These are phyloP conservation scores for Myotis yumanensis DNA, from an alignment of 2,113 vertebrate species.

Conservation along the genomic window DNA sequence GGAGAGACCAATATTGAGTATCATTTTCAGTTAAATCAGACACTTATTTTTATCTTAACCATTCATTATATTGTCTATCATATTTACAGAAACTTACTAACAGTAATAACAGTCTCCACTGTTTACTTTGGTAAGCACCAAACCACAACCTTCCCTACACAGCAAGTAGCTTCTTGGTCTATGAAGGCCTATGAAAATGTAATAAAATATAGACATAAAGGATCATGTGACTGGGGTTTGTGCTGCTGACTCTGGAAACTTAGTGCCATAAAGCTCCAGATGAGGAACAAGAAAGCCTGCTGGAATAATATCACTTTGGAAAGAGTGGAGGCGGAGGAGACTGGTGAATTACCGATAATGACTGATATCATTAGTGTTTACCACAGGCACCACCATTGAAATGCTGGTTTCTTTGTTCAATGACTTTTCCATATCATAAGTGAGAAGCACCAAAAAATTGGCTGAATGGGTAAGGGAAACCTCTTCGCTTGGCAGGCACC, in stretches of 20 bases:
- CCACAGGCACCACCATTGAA: not conserved
- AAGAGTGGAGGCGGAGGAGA: not conserved
- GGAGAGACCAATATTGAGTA: not conserved
- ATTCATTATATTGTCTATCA: not conserved
- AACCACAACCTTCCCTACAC: not conserved
- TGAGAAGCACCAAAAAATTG: not conserved
- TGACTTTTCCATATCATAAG: not conserved
- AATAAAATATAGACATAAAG: not conserved
- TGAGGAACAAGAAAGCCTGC: not conserved
- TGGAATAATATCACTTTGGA: not conserved
- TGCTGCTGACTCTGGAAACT: not conserved
- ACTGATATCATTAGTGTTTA: not conserved
- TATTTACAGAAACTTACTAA: not conserved
- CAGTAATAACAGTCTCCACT: not conserved
- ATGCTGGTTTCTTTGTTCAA: not conserved
- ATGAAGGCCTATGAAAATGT: not conserved
- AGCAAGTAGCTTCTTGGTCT: not conserved
- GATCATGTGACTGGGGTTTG: not conserved
- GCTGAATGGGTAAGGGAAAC: not conserved
- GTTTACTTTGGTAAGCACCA: conserved; percentile 16
- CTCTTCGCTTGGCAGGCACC: not conserved
- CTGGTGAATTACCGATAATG: not conserved
- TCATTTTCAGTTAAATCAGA: conserved; percentile 21
- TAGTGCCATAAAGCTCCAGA: not conserved
- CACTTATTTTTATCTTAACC: not conserved